phyloP scores from a whole-genome alignment of 2,888 invertebrate species.

The Mythimna albipuncta region DNA sequence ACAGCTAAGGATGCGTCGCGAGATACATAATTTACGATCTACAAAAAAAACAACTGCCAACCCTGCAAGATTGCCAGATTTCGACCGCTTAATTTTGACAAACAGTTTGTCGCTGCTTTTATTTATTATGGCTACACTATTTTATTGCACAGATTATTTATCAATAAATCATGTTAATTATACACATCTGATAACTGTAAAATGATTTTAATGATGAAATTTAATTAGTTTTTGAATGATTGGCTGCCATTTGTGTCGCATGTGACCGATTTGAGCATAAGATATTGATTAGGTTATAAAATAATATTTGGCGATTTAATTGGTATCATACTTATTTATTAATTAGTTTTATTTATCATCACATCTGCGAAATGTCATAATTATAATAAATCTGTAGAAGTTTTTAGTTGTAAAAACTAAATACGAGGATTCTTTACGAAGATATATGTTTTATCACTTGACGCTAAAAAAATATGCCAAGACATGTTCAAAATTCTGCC shows the following conservation, averaged over 20 bases:
- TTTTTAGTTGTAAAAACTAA: too few species aligned
- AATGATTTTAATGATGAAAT: constrained; percentile 52
- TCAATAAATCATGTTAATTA: constrained; percentile 67
- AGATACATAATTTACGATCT: constrained; percentile 60
- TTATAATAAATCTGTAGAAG: too few species aligned
- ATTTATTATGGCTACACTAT: constrained; percentile 63
- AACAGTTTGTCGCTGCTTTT: constrained; percentile 63
- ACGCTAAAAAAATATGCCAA: too few species aligned
- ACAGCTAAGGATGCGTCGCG: constrained; percentile 54
- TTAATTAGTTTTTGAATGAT: constrained; percentile 49
- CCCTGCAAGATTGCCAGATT: constrained; percentile 60
- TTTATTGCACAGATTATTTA: constrained; percentile 63
- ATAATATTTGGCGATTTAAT: background rate
- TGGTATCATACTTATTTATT: background rate
- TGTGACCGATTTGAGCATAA: constrained; percentile 11
- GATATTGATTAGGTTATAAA: background rate
- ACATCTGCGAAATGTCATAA: too few species aligned
- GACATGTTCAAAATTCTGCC: too few species aligned
- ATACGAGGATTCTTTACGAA: too few species aligned
- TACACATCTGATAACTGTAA: constrained; percentile 51
- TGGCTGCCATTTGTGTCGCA: constrained; percentile 45
- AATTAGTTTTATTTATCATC: too few species aligned
- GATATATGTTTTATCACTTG: too few species aligned
- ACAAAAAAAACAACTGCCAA: constrained; percentile 57
- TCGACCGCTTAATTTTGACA: constrained; percentile 72